Conservation (phyloP, 2,888 invertebrate species). For the Sturmia bella region DNA sequence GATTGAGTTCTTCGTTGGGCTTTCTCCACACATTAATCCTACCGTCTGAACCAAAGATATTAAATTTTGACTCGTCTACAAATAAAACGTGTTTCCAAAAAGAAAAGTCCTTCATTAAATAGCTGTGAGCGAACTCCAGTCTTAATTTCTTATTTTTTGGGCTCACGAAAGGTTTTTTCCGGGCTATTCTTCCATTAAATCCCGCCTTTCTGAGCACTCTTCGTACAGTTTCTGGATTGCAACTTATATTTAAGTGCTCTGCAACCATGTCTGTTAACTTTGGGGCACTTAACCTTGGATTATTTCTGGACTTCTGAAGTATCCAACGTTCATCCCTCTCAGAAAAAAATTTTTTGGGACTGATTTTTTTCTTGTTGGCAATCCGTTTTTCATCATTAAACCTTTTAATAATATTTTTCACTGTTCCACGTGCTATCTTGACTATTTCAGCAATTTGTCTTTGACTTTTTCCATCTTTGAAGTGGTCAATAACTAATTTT, state of each 20-base stretch:
- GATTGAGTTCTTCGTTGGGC: no score
- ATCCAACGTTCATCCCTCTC: not conserved
- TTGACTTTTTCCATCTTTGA: not conserved
- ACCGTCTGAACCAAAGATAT: no score
- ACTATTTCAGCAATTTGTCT: not conserved
- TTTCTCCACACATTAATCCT: no score
- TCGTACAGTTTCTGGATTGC: conserved; percentile 8
- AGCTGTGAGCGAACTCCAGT: no score
- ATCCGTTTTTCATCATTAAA: not conserved
- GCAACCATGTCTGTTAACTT: conserved; percentile 6
- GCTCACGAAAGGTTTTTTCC: conserved; percentile 10
- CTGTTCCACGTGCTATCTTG: conserved; percentile 6
- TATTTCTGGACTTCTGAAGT: not conserved
- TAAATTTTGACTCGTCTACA: no score
- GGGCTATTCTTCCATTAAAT: not conserved
- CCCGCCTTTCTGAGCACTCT: conserved; percentile 3
- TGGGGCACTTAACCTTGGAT: not conserved
- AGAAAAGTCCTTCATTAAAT: no score
- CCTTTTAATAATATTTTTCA: not conserved
- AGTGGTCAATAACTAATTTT: no score
- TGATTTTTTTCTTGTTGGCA: not conserved
- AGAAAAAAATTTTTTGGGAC: not conserved
- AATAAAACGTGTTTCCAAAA: no score
- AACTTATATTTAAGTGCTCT: not conserved
- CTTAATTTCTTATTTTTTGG: no score